Conservation (phyloP, 2,888 invertebrate species). For the Xestia rhomboidea region DNA sequence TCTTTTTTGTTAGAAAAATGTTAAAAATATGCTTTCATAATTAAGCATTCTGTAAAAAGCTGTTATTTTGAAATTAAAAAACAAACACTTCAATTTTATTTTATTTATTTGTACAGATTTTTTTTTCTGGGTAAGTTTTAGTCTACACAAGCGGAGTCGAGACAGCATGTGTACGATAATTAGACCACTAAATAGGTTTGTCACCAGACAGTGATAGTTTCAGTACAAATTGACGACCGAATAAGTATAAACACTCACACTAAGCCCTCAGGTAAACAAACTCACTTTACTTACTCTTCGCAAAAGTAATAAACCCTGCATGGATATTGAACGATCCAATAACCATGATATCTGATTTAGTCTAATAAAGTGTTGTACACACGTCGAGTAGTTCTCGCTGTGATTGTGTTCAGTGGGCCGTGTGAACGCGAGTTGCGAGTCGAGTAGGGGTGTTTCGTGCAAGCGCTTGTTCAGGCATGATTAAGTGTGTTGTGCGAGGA, state of each 20-base stretch:
- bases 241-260: not conserved
- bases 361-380: conserved; percentile 52
- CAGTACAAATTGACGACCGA: not conserved
- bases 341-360: conserved; percentile 52
- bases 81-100: too few species aligned
- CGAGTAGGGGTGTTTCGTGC: conserved; percentile 21
- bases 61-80: too few species aligned
- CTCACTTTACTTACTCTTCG: conserved; percentile 11
- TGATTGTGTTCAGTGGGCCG: conserved; percentile 57
- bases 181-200: not conserved
- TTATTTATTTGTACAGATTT: not conserved
- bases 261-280: conserved; percentile 22
- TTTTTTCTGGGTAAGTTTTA: not conserved
- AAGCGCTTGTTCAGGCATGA: conserved; percentile 17
- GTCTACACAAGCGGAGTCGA: not conserved
- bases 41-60: not conserved
- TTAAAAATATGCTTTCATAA: too few species aligned
- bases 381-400: conserved; percentile 42
- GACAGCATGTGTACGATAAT: not conserved
- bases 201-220: not conserved
- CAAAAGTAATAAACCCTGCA: conserved; percentile 24
- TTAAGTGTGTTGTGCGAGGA: conserved; percentile 2
- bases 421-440: conserved; percentile 46
- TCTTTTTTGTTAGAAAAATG: too few species aligned
- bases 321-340: conserved; percentile 37